Evolutionary conservation across 2,113 vertebrate genomes (phyloP), one percentile per base, ranked within the genome.

Genomic region (Elachura formosa): DNA sequence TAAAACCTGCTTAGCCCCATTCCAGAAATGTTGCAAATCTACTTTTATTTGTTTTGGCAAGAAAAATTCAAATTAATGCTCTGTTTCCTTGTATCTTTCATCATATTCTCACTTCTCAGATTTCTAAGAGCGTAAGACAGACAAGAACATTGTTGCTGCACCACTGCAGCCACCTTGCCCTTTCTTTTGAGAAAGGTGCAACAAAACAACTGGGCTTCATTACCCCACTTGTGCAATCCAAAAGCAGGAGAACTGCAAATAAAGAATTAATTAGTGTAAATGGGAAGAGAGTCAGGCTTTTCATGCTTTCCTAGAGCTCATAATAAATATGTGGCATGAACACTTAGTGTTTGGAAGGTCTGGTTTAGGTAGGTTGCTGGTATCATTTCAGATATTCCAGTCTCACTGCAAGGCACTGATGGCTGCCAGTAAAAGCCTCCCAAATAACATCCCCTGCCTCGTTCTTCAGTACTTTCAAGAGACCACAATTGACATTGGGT

Each of bases 21-120:
- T 94, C 87, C 82, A 71, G 36, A 71, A 43, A 49, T 45, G 10
- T 56, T 89, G 66, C 46, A 62, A 90, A 95, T 58, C 38, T 22
- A 33, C 20, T 45, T 38, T 28, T 76, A 64, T 66, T 94, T 91
- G 49, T 87, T 94, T 76, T 85, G 84, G 78, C 74, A 95, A 49
- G 26, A 52, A 79, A 92, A 56, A 12, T 61, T 91, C 24, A 46
- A 45, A 55, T 69, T 73, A 40, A 16, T 58, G 19, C 14, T 75
- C 54, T 11, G 34, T 83, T 87, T 89, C 45, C 59, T 89, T 46
- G 68, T 69, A 64, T 62, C 67, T 63, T 82, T 89, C 33, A n/a
- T 59, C 46, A 51, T 66, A 54, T 13, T 79, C 84, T 61, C 26
- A 36, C 58, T 68, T 62, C 45, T 89, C 41, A 83, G 34, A 52